Conservation (phyloP, 1,140 invertebrate species). For the Bactericera cockerelli region DNA sequence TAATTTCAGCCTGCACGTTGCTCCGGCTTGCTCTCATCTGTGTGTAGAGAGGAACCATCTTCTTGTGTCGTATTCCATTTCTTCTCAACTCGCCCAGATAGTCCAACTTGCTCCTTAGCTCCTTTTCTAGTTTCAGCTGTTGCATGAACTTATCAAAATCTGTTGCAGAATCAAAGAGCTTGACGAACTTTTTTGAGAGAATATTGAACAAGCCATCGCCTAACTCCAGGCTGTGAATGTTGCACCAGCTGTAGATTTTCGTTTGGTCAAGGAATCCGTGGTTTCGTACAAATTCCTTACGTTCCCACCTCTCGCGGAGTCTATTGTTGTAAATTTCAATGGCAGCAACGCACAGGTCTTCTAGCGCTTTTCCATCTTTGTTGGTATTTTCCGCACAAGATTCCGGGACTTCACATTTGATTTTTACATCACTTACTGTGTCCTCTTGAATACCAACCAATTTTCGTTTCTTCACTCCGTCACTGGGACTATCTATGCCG, state of each 20-base stretch:
- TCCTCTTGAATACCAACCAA: neutral
- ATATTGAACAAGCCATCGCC: neutral
- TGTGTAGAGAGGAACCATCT: neutral
- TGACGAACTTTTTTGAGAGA: neutral
- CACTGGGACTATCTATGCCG: neutral
- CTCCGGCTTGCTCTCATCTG: neutral
- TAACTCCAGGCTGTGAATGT: neutral
- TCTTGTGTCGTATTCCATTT: neutral
- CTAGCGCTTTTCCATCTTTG: neutral
- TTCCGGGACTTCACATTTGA: neutral
- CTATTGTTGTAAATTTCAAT: neutral
- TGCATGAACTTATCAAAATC: neutral
- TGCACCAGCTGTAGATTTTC: constrained; percentile 6
- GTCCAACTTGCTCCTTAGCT: neutral
- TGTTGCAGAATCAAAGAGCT: neutral
- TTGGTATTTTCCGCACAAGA: neutral
- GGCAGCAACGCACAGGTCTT: neutral
- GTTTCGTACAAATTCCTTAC: neutral
- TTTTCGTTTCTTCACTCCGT: neutral
- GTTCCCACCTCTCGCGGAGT: neutral
- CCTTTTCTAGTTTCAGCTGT: neutral
- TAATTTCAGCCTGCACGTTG: neutral
- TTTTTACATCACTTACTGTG: neutral
- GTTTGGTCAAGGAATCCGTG: neutral
- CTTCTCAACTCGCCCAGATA: neutral